Evolutionary conservation across 2,797 vertebrate genomes (phyloP), one percentile per base, ranked within the genome.

Genomic region (Tapirus indicus): DNA sequence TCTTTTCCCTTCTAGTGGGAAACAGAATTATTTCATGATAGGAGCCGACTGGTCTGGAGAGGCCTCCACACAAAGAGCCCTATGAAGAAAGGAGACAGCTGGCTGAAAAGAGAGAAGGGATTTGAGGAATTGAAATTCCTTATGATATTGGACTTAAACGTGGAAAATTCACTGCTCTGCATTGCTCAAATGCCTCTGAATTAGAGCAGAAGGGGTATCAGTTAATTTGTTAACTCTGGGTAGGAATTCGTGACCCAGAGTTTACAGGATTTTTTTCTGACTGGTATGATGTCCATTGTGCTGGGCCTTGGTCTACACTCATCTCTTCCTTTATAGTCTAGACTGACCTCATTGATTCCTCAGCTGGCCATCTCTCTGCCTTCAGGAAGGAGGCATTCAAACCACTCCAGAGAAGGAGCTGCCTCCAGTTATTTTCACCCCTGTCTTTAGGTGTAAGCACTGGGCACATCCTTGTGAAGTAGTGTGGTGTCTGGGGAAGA

Each of bases 21-120:
- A 97, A 94, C 66, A 83, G 75, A 93, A 86, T 92, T 52, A 47
- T 94, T 96, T 97, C 79, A 86, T 54, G 96, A 74, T 74, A 96
- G 94, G 56, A 84, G 75, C 93, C 4, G 93, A 94, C 88, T 87
- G 91, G 78, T 80, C 89, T 52, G 0, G 88, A 90, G 95, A 89
- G 95, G 64, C 64, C 27, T 93, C 41, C 6, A 14, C 87, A 93
- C 94, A 97, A 94, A 97, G 75, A 82, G 14, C 66, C 3, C 77
- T 88, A 69, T 98, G 97, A 97, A 97, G 92, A 98, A 95, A 97
- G 88, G 88, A 96, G 96, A 97, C 98, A 98, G 98, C 97, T 98
- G 98, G 96, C 88, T 96, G 97, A 90, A 97, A 96, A 97, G 94
- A 95, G 97, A 97, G 97, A 97, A 88, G 97, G 98, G 97, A 94